These are phyloP conservation scores for Hafferia zeledoni DNA, from an alignment of 2,797 vertebrate species.

Conservation along the genomic window DNA sequence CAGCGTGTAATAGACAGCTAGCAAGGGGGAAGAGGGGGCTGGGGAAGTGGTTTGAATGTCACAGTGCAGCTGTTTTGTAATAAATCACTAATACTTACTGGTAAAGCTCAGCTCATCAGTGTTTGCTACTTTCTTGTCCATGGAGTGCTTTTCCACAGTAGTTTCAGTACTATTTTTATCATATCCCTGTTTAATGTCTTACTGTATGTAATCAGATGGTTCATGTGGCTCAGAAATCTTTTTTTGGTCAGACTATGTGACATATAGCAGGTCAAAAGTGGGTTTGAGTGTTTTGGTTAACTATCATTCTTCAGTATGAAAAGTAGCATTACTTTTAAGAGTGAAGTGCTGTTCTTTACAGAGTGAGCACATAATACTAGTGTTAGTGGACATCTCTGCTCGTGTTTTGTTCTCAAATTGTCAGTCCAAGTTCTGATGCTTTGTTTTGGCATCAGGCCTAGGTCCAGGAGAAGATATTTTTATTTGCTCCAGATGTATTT, in stretches of 20 bases:
- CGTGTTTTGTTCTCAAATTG: background rate
- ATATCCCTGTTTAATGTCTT: background rate
- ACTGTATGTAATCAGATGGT: background rate
- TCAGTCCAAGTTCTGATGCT: background rate
- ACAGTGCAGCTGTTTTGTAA: slow-evolving; percentile 21
- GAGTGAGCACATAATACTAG: background rate
- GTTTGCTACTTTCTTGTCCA: background rate
- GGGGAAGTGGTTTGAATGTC: background rate
- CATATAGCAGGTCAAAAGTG: background rate
- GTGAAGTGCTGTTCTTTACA: background rate
- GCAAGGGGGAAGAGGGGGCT: background rate
- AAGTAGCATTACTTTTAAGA: background rate
- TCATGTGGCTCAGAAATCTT: background rate
- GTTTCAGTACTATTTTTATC: background rate
- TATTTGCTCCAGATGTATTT: background rate
- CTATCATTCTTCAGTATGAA: background rate
- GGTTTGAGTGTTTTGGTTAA: background rate
- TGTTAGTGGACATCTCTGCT: background rate
- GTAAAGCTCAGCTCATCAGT: background rate
- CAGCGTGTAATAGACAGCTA: background rate
- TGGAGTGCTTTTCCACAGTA: background rate
- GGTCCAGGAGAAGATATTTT: background rate
- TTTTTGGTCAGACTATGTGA: background rate
- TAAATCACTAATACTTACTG: slow-evolving; percentile 24
- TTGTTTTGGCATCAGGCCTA: background rate